These are phyloP conservation scores for Drosophila colorata DNA, from an alignment of 2,888 invertebrate species.

Conservation along the genomic window DNA sequence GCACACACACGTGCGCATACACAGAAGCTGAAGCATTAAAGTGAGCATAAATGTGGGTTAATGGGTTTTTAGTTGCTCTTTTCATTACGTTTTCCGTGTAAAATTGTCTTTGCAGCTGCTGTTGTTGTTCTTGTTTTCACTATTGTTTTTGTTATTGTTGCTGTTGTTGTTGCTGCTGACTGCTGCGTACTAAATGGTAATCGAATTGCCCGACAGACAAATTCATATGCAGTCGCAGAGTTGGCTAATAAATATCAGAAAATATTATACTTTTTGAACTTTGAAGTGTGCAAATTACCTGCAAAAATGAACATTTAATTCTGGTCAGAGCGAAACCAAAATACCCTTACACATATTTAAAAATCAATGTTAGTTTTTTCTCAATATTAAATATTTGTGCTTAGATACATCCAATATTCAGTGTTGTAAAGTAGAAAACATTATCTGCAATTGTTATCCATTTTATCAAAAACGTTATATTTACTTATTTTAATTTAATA, in stretches of 20 bases:
- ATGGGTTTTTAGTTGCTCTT: constrained; percentile 79
- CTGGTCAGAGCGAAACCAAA: background rate
- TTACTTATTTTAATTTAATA: no score
- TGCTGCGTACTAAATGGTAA: constrained; percentile 47
- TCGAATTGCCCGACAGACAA: constrained; percentile 47
- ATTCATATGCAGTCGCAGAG: constrained; percentile 7
- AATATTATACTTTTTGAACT: constrained; percentile 8
- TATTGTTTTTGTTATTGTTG: constrained; percentile 7
- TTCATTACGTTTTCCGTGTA: constrained; percentile 55
- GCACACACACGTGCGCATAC: constrained; percentile 14
- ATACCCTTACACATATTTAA: background rate
- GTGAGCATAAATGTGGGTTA: constrained; percentile 76
- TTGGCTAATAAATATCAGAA: background rate
- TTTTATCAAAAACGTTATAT: no score
- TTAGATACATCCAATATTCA: no score
- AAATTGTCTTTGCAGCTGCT: constrained; percentile 41
- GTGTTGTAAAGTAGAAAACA: no score
- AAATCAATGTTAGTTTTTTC: no score
- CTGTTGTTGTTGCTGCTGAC: constrained; percentile 6
- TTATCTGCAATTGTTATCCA: no score
- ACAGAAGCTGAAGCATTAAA: constrained; percentile 65
- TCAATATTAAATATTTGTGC: no score
- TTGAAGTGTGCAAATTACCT: background rate
- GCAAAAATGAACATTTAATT: background rate
- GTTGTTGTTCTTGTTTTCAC: background rate